Percentiles rank a stretch among this genome's conserved stretches.
Conservation (phyloP, 2,113 vertebrate genomes). For the Amazona vittata region DNA sequence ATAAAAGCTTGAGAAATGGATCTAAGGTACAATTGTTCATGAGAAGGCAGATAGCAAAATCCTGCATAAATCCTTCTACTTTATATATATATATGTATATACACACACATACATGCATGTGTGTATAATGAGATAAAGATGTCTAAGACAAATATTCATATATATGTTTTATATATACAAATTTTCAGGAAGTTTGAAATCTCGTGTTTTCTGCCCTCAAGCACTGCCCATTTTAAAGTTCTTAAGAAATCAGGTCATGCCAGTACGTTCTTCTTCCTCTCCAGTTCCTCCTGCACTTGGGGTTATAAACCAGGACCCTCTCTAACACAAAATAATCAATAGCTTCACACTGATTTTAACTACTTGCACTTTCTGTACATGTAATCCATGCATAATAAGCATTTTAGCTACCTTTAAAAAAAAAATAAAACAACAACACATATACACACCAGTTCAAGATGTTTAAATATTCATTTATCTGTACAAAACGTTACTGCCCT, state of each 20-base stretch:
- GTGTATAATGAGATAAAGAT: neutral
- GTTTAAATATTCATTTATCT: neutral
- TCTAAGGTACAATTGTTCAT: neutral
- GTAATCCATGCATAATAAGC: neutral
- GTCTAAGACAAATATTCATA: neutral
- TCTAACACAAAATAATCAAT: neutral
- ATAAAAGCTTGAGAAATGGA: neutral
- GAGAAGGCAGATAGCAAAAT: neutral
- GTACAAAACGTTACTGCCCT: neutral
- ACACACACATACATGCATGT: too few species aligned
- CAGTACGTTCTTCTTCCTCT: neutral
- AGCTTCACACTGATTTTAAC: neutral
- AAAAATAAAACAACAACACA: too few species aligned
- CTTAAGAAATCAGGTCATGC: neutral
- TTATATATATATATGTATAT: too few species aligned
- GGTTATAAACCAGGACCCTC: neutral
- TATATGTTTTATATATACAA: neutral
- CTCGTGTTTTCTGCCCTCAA: neutral
- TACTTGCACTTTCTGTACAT: neutral
- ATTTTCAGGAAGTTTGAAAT: neutral
- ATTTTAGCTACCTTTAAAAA: neutral
- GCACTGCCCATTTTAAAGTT: neutral
- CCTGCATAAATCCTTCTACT: neutral
- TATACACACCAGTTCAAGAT: neutral
- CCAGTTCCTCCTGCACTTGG: neutral